Conservation (phyloP, 2,888 invertebrate genomes). For the Beris morrisii region DNA sequence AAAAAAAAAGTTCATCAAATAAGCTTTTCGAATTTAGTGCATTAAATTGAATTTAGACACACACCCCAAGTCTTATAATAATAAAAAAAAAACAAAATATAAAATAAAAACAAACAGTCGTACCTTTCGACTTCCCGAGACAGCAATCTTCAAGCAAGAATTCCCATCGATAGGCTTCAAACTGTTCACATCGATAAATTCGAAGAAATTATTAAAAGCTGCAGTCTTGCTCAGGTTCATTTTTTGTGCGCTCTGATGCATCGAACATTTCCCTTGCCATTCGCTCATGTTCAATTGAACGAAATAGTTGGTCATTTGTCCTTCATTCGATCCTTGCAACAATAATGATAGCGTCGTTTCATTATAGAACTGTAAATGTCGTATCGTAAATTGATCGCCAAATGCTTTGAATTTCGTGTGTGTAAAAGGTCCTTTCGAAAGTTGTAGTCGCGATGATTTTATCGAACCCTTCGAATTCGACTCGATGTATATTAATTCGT, state of each 20-base stretch:
- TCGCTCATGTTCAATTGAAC: constrained; percentile 55
- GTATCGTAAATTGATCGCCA: constrained; percentile 57
- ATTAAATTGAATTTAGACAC: no score
- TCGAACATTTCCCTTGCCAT: constrained; percentile 55
- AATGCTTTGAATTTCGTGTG: constrained; percentile 43
- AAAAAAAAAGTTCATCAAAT: no score
- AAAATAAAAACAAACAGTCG: not conserved
- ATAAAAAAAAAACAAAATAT: no score
- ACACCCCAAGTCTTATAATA: no score
- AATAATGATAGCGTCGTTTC: constrained; percentile 68
- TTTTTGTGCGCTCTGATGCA: constrained; percentile 45
- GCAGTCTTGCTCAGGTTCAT: constrained; percentile 46
- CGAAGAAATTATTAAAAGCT: constrained; percentile 58
- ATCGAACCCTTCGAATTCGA: constrained; percentile 51
- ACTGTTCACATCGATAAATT: constrained; percentile 58
- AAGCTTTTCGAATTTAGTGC: no score
- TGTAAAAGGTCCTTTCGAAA: constrained; percentile 56
- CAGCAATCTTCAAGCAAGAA: constrained; percentile 71
- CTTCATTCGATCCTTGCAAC: constrained; percentile 61
- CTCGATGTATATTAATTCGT: constrained; percentile 52
- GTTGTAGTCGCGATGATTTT: constrained; percentile 61
- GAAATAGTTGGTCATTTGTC: constrained; percentile 58
- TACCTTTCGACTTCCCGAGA: constrained; percentile 71
- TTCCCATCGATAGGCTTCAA: constrained; percentile 68
- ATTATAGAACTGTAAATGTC: constrained; percentile 77